phyloP scores from a whole-genome alignment of 2,797 vertebrate genomes.

The Odontamblyopus rebecca region DNA sequence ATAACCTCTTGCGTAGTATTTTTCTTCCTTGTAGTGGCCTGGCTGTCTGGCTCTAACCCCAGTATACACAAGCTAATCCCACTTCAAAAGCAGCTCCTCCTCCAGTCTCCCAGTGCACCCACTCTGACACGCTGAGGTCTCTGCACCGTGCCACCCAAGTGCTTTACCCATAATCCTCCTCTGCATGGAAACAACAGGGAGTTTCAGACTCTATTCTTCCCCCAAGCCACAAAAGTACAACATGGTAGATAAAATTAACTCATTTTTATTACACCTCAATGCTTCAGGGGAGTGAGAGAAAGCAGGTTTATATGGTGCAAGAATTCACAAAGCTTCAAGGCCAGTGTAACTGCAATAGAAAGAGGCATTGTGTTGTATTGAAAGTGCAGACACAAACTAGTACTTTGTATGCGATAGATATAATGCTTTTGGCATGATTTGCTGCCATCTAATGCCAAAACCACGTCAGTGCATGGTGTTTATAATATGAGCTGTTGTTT shows the following conservation, averaged over 20 bases:
- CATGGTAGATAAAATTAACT: neutral
- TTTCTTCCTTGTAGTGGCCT: neutral
- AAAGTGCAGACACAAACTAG: neutral
- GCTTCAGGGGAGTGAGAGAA: neutral
- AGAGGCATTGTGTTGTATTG: neutral
- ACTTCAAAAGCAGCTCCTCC: conserved; percentile 61
- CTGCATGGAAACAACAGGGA: neutral
- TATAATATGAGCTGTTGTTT: neutral
- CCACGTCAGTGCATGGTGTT: conserved; percentile 15
- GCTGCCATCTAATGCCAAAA: conserved; percentile 56
- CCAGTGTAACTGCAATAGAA: neutral
- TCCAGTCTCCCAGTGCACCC: conserved; percentile 25
- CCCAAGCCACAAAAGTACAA: neutral
- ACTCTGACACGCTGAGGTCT: conserved; percentile 38
- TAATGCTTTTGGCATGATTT: conserved; percentile 12
- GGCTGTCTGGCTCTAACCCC: conserved; percentile 30
- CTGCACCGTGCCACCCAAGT: conserved; percentile 40
- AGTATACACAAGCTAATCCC: conserved; percentile 53
- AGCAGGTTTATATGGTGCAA: neutral
- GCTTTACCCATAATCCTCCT: conserved; percentile 11
- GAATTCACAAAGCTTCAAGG: neutral
- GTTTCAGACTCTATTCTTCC: neutral
- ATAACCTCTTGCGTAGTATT: conserved; percentile 8
- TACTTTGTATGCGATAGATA: neutral
- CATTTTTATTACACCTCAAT: neutral